phyloP scores from a whole-genome alignment of 2,797 vertebrate genomes.

The Momotus momota region DNA sequence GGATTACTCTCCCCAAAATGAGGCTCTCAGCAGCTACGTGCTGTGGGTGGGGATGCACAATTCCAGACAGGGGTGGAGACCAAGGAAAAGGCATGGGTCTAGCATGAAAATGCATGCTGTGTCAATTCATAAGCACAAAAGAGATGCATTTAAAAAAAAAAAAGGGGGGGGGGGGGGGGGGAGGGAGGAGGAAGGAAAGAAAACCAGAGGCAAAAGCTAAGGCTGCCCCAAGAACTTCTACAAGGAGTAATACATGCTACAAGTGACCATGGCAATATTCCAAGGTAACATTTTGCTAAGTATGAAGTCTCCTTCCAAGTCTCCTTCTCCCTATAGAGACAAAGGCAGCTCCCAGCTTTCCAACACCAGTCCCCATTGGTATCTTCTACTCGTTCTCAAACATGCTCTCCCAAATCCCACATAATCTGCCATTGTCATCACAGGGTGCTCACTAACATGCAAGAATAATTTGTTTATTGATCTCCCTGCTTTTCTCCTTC shows the following conservation, averaged over 20 bases:
- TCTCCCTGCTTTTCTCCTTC: neutral
- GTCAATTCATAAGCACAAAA: constrained; percentile 67
- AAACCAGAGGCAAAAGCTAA: constrained; percentile 2
- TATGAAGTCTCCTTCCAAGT: neutral
- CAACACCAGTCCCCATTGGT: neutral
- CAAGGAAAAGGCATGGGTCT: constrained; percentile 68
- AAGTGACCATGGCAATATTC: neutral
- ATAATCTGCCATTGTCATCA: neutral
- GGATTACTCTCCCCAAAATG: constrained; percentile 73
- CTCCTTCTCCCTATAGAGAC: accelerated
- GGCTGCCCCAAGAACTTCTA: neutral
- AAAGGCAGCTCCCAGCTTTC: neutral
- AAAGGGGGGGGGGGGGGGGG: accelerated
- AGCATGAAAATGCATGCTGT: constrained; percentile 66
- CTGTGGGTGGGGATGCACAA: constrained; percentile 70
- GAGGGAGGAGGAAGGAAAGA: neutral
- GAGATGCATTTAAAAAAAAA: neutral
- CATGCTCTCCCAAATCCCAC: neutral
- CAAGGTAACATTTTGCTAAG: neutral
- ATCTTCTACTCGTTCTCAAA: constrained; percentile 3
- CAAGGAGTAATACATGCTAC: neutral
- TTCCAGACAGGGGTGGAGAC: constrained; percentile 79
- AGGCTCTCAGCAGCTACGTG: constrained; percentile 71
- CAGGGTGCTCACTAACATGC: neutral
- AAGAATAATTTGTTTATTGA: neutral